These are phyloP conservation scores for Bombus polaris DNA, from an alignment of 1,140 invertebrate species.

Conservation along the genomic window DNA sequence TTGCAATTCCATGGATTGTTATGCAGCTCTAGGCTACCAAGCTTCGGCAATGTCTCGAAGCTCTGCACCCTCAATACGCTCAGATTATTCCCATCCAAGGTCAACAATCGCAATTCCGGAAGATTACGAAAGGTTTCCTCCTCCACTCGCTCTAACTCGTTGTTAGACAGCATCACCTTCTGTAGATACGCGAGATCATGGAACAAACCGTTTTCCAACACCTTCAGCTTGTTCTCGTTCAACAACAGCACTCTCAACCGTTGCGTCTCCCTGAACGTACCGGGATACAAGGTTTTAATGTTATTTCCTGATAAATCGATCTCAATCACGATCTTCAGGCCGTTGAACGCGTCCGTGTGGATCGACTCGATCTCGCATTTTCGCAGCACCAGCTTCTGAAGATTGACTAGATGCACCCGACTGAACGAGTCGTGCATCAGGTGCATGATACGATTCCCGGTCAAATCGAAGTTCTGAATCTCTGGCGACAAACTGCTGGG, in stretches of 20 bases:
- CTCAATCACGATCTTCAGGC: slow-evolving; percentile 91
- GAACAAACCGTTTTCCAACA: slow-evolving; percentile 89
- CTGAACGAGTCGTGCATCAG: slow-evolving; percentile 87
- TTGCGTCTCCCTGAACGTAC: slow-evolving; percentile 87
- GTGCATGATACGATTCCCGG: slow-evolving; percentile 87
- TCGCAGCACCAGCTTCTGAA: slow-evolving; percentile 90
- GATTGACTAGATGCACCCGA: slow-evolving; percentile 87
- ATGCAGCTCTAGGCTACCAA: slow-evolving; percentile 89
- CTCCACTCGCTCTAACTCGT: slow-evolving; percentile 87
- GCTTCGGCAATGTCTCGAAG: slow-evolving; percentile 84
- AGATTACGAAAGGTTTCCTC: slow-evolving; percentile 88
- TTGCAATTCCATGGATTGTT: slow-evolving; percentile 95
- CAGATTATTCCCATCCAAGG: slow-evolving; percentile 89
- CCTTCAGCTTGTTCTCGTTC: slow-evolving; percentile 88
- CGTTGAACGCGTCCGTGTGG: slow-evolving; percentile 88
- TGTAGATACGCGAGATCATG: slow-evolving; percentile 89
- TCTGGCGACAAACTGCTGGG: slow-evolving; percentile 88
- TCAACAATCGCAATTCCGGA: slow-evolving; percentile 86
- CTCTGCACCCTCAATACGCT: slow-evolving; percentile 84
- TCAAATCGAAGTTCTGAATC: slow-evolving; percentile 90
- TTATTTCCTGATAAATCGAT: slow-evolving; percentile 92
- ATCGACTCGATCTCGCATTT: slow-evolving; percentile 89
- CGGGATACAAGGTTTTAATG: slow-evolving; percentile 86
- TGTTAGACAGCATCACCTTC: slow-evolving; percentile 90
- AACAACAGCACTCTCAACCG: slow-evolving; percentile 88